Evolutionary conservation across 2,888 invertebrate genomes (phyloP).

Genomic region (Philereme transversata): DNA sequence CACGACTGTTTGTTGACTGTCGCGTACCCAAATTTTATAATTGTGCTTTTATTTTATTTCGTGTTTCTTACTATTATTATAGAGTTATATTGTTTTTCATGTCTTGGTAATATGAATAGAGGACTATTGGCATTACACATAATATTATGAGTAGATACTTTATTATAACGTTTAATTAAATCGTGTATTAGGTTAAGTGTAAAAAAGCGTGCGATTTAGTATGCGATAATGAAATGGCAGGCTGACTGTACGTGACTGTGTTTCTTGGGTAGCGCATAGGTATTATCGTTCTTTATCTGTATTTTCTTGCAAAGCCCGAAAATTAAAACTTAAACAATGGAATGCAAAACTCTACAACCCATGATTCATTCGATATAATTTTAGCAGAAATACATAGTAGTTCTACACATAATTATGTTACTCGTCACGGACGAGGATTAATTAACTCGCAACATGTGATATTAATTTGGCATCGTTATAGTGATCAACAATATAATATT

Average conservation of each 20-base stretch:
- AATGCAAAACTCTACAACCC: not conserved
- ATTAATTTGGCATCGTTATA: too few relatives aligned
- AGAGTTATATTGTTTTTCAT: too few relatives aligned
- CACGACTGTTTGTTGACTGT: conserved; percentile 51
- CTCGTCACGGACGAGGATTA: not conserved
- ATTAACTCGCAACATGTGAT: too few relatives aligned
- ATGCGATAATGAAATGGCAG: not conserved
- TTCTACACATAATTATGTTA: not conserved
- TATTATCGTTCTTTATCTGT: not conserved
- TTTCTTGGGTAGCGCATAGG: not conserved
- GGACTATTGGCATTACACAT: too few relatives aligned
- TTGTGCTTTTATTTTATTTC: too few relatives aligned
- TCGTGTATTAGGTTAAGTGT: too few relatives aligned
- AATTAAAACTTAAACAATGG: not conserved
- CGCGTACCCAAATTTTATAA: conserved; percentile 51
- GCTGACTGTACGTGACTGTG: not conserved
- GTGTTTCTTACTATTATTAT: not conserved
- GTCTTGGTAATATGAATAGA: not conserved
- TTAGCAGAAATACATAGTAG: not conserved
- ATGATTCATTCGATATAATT: not conserved
- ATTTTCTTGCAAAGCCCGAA: not conserved
- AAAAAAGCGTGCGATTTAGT: not conserved
- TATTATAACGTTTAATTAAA: not conserved
- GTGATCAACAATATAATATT: too few relatives aligned
- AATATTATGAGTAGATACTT: too few relatives aligned